Evolutionary conservation across 2,888 invertebrate genomes (phyloP), one percentile per base, ranked within the genome.

Genomic region (Caenorhabditis japonica): DNA sequence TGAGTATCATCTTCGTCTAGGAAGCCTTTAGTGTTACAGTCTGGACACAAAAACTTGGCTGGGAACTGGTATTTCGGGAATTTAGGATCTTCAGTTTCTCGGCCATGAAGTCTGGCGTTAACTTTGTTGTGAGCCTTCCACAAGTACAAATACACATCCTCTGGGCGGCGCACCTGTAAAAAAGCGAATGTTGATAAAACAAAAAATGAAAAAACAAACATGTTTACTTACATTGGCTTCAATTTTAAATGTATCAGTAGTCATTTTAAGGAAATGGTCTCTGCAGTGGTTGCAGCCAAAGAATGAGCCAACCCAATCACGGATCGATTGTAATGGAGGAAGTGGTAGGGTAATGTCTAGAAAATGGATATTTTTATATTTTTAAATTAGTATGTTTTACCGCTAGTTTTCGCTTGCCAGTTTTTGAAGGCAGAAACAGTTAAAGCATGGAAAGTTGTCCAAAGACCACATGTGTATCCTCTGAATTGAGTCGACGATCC

Each of bases 121-220:
- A 94, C 97, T 88, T 92, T 87, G 88, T 97, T 97, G 88, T 97
- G 97, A 0, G 94, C 93, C 83, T 91, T 91, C 97, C 97, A 97
- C 4, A 87, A 70, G 70, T 87, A 87, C 52, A 87, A 33, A 56
- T 79, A 85, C 1, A 82, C 80, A 70, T 87, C 86, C 69, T 86
- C 84, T 7, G 80, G 74, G 19, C 70, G 68, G 4, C 69, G 71
- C 4, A 87, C 85, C 84, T 86, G 34, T 7, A 77, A 62, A 30
- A 15, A 15, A 15, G n/a, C 4, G 1, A 36, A 13, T 38, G 15
- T n/a, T 53, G 4, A 13, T 12, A 30, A 15, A 27, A 27, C n/a
- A 27, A 46, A 19, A n/a, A n/a, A n/a, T n/a, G n/a, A n/a, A n/a
- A n/a, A n/a, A n/a, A n/a, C n/a, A n/a, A 7, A n/a, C 2, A 21